A percentile compares a stretch with the other conserved stretches of the same genome.
These are phyloP conservation scores for Rotaria macrura DNA, from an alignment of 2,888 invertebrate species.

Conservation along the genomic window DNA sequence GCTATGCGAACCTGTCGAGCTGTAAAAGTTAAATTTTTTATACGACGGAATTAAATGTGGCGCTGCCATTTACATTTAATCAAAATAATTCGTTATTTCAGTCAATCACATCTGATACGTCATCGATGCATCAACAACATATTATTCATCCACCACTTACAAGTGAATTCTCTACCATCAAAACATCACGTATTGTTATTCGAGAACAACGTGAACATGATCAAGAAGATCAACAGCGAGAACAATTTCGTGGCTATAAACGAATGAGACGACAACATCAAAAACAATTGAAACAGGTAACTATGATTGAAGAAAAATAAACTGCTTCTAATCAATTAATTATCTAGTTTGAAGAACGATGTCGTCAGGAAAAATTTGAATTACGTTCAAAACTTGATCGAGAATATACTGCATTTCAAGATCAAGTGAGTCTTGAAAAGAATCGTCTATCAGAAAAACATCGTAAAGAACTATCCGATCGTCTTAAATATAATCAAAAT, in stretches of 20 bases:
- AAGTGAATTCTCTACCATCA: slow-evolving; percentile 23
- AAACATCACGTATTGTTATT: slow-evolving; percentile 18
- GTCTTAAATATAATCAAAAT: slow-evolving; percentile 12
- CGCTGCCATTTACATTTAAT: too few species aligned
- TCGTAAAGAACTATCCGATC: slow-evolving; percentile 1
- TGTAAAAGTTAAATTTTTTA: too few species aligned
- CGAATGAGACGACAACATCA: slow-evolving; percentile 94
- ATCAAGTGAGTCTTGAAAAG: not conserved
- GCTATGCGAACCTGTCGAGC: too few species aligned
- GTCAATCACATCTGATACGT: not conserved
- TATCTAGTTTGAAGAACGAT: slow-evolving; percentile 14
- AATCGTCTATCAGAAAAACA: slow-evolving; percentile 17
- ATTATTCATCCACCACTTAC: not conserved
- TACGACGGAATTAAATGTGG: too few species aligned
- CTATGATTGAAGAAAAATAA: too few species aligned
- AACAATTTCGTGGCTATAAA: slow-evolving; percentile 97
- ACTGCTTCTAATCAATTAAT: too few species aligned
- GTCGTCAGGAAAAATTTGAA: not conserved
- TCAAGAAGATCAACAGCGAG: slow-evolving; percentile 46
- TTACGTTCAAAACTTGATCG: slow-evolving; percentile 14
- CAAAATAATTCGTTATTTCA: not conserved
- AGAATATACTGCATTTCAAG: slow-evolving; percentile 4
- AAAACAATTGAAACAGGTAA: slow-evolving; percentile 65
- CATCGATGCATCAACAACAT: not conserved
- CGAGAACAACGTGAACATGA: slow-evolving; percentile 24